Percentiles rank a stretch among this genome's conserved stretches.
Conservation (phyloP, 2,888 invertebrate species). For the Rhagophthalmus giganteus region DNA sequence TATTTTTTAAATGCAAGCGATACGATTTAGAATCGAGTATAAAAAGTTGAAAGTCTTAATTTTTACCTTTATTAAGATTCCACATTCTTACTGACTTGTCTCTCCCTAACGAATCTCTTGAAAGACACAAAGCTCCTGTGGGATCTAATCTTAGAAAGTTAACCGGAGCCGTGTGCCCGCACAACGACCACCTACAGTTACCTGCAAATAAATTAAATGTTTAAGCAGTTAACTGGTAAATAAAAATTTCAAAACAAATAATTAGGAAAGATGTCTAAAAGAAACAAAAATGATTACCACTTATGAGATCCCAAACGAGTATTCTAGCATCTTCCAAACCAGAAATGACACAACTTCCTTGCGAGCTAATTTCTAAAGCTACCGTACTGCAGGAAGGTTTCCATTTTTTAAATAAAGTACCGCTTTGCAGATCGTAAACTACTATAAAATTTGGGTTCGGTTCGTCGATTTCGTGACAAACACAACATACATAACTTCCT, state of each 20-base stretch:
- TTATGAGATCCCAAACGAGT: conserved; percentile 84
- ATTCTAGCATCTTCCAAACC: conserved; percentile 81
- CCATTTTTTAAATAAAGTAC: conserved; percentile 90
- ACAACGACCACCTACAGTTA: conserved; percentile 75
- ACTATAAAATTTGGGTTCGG: conserved; percentile 86
- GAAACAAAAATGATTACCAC: conserved; percentile 59
- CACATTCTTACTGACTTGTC: conserved; percentile 80
- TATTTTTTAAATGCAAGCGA: no score
- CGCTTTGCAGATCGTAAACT: conserved; percentile 87
- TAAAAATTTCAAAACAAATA: background rate
- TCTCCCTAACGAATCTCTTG: conserved; percentile 70
- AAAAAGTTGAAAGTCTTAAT: no score
- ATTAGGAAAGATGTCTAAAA: background rate
- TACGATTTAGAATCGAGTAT: no score
- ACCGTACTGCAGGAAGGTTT: conserved; percentile 83
- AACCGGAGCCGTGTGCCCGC: conserved; percentile 79
- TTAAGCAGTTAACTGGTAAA: background rate
- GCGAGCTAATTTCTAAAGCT: conserved; percentile 83
- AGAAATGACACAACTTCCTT: conserved; percentile 80
- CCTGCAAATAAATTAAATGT: conserved; percentile 55
- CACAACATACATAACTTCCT: conserved; percentile 75
- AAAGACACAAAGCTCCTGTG: conserved; percentile 72
- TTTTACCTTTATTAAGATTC: conserved; percentile 77
- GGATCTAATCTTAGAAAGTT: conserved; percentile 74
- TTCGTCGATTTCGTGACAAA: conserved; percentile 70